Base-by-base conservation (phyloP, 1,140 invertebrate species). In the Neocloeon triangulifer region DNA sequence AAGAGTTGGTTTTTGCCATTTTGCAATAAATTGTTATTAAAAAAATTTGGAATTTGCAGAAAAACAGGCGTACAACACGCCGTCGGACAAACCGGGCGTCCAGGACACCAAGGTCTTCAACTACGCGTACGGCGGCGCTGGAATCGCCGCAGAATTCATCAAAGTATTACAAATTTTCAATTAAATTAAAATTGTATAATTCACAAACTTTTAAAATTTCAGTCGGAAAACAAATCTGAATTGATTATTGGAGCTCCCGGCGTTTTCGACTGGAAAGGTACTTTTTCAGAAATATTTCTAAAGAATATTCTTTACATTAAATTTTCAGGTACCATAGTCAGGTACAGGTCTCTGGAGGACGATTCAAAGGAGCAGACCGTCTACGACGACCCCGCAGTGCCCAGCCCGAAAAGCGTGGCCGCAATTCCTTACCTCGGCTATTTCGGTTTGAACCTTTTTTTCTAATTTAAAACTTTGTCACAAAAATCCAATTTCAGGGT, bases 401-500 rank as follows among this genome's bases (percentile, higher is more conserved):
- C 22, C 12, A 23, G 12, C 22, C 22, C 22, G 8, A 12, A 23
- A 23, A 8, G 12, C 22, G 12, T 8, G 22, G 22, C 8, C 12
- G 22, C 8, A 8, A 12, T 23, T 12, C 8, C 22, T 12, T 8
- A 8, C 12, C 8, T 8, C 12, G 12, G 14, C 2, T 29, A 29
- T 29, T 29, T 29, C 19, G 27, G 27, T 29, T 16, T n/a, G n/a
- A 2, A 12, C 4, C 2, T 8, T 8, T 23, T 23, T 23, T 23
- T 23, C 12, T 8, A 23, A 23, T 23, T 23, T 8, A 23, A 8
- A 23, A 23, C 22, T 8, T 8, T 23, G 12, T 23, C 22, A 23
- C 22, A n/a, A n/a, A n/a, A 33, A 5, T 49, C 10, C 30, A 30
- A 29, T 45, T 51, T 28, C 36, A 68, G 64, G 66, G 8, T 69